These are phyloP conservation scores for Cassiopea xamachana DNA, from an alignment of 30 jellyfish, hydroid and myxozoan species.

Conservation along the genomic window DNA sequence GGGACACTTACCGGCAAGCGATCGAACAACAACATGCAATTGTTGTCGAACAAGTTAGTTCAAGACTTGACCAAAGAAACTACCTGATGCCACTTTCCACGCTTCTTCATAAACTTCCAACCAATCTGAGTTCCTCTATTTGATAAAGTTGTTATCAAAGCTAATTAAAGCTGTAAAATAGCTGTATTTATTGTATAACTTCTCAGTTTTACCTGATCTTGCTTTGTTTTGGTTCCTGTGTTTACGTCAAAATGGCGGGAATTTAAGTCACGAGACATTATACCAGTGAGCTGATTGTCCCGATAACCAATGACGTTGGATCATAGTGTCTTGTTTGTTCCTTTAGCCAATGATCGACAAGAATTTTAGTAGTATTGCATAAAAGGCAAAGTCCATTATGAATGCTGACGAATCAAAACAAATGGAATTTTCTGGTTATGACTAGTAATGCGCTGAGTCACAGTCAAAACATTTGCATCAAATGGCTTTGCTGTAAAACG, in stretches of 20 bases:
- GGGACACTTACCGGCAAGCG: neutral
- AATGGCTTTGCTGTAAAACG: neutral
- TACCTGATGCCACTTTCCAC: conserved; percentile 58
- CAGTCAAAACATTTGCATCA: neutral
- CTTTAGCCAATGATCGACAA: conserved; percentile 23
- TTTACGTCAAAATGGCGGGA: conserved; percentile 92
- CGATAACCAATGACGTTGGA: conserved; percentile 30
- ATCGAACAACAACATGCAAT: neutral
- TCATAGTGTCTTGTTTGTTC: neutral
- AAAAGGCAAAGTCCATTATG: conserved; percentile 43
- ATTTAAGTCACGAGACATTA: conserved; percentile 83
- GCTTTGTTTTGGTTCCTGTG: conserved; percentile 86
- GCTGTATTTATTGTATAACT: neutral
- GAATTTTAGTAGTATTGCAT: conserved; percentile 23
- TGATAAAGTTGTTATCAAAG: neutral
- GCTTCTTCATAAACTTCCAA: conserved; percentile 58
- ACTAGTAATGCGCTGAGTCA: conserved; percentile 50
- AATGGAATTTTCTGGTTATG: conserved; percentile 58
- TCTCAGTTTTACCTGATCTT: neutral
- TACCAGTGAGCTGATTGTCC: conserved; percentile 34
- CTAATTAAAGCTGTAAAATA: neutral
- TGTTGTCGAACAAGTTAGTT: neutral
- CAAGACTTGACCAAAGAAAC: neutral
- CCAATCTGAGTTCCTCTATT: neutral
- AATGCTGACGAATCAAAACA: conserved; percentile 61